Base-by-base conservation (phyloP, 2,888 invertebrate genomes). In the Drosophila maculinotata region DNA sequence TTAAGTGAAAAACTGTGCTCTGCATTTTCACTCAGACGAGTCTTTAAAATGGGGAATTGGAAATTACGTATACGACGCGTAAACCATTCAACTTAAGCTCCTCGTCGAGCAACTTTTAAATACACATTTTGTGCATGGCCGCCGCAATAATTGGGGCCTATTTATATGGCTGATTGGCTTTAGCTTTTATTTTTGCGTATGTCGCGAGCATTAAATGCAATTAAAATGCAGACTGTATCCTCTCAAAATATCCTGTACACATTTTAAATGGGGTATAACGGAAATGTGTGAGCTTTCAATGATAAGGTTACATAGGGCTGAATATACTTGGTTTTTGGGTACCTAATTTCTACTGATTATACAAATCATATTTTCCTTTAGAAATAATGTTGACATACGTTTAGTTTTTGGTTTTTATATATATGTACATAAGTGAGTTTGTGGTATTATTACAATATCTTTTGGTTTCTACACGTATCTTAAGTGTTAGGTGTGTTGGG, bases 71-170 rank as follows among this genome's bases (percentile, higher is more conserved):
- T 65, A 69, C 53, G 69, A 51, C 35, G 35, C 57, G 67, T 84
- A 76, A 78, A 78, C 81, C 73, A 80, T 78, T 73, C 47, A 45
- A 54, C 62, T 62, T 73, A 81, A 84, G 80, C 81, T 36, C 31
- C 38, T 8, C 44, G 38, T 8, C 53, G 31, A 25, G 33, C 41
- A 48, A 60, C 48, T 47, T 58, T 59, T 56, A 53, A 62, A 69
- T 44, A 83, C 80, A 83, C 80, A 83, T 80, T 83, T 69, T 45
- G 39, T 36, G 68, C 68, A 23, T 35, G 60, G 47, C 63, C 63
- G 60, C 74, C 59, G 54, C 67, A 60, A 76, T 81, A 81, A 81
- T 69, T 73, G 72, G 47, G 45, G 54, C 57, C 52, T 49, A 56
- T 79, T 68, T 70, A 59, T 53, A 63, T 52, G 54, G 39, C 64